Conservation (phyloP, 2,797 vertebrate species). For the Rhynchonycteris naso region DNA sequence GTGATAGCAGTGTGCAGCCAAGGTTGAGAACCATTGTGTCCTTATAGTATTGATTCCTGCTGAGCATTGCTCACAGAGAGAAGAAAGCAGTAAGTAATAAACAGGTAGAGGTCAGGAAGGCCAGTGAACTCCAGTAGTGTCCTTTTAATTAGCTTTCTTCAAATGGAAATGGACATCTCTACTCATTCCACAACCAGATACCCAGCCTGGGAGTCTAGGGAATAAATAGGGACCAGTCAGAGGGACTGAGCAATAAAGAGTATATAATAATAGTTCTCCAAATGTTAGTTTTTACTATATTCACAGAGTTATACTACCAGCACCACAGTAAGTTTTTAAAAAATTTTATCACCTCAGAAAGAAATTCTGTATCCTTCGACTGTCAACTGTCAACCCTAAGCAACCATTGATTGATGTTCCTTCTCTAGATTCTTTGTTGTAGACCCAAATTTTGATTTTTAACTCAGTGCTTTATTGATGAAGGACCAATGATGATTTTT, state of each 20-base stretch:
- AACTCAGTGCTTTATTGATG: neutral
- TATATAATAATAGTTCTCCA: neutral
- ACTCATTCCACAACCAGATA: neutral
- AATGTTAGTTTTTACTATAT: neutral
- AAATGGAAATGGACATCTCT: neutral
- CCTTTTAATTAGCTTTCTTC: neutral
- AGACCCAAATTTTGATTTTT: neutral
- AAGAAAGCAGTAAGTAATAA: neutral
- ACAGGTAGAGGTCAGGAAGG: neutral
- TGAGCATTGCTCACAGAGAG: neutral
- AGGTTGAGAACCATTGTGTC: neutral
- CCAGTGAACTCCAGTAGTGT: neutral
- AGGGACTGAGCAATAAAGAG: neutral
- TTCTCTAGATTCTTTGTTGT: neutral
- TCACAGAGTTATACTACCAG: neutral
- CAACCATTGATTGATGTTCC: neutral
- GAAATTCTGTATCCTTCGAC: neutral
- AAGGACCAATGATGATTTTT: neutral
- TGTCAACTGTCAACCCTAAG: neutral
- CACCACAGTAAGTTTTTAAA: constrained; percentile 12
- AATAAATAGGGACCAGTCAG: neutral
- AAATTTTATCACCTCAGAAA: neutral
- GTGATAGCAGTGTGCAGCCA: neutral
- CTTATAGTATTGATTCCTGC: neutral
- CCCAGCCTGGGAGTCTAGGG: neutral